A percentile compares a stretch with the other conserved stretches of the same genome.
These are phyloP conservation scores for Mirounga angustirostris DNA, from an alignment of 2,113 vertebrate genomes.

Conservation along the genomic window DNA sequence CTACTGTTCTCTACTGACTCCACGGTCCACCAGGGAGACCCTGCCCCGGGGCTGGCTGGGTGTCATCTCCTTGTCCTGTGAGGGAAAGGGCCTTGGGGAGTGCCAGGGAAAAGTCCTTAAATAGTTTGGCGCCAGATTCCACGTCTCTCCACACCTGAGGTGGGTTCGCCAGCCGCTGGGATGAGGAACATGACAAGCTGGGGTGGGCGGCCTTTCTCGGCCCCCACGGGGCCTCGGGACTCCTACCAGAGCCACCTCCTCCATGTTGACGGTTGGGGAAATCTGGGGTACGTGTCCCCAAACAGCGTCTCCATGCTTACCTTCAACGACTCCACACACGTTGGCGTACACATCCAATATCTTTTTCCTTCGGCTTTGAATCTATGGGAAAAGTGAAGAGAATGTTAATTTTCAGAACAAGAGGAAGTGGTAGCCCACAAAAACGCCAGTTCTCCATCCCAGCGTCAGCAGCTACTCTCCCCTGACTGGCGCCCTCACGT, in stretches of 20 bases:
- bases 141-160: background rate
- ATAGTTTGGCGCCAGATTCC: background rate
- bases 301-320: slow-evolving; percentile 82
- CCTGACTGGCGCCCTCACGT: background rate
- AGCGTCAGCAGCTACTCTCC: background rate
- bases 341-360: slow-evolving; percentile 96
- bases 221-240: background rate
- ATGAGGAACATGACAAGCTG: background rate
- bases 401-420: background rate
- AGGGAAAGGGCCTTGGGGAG: too few relatives aligned
- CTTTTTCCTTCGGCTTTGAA: slow-evolving; percentile 98
- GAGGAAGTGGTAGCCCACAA: background rate
- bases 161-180: background rate
- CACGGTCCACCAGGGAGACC: background rate
- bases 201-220: background rate
- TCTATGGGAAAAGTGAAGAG: slow-evolving; percentile 85
- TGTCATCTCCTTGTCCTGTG: background rate
- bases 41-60: background rate
- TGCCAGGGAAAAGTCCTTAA: background rate
- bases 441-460: background rate
- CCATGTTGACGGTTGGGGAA: accelerated
- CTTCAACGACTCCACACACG: slow-evolving; percentile 95
- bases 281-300: accelerated
- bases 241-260: background rate
- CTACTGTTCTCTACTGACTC: background rate